Evolutionary conservation across 2,113 vertebrate genomes (phyloP).

Genomic region (Epinephelus fuscoguttatus): DNA sequence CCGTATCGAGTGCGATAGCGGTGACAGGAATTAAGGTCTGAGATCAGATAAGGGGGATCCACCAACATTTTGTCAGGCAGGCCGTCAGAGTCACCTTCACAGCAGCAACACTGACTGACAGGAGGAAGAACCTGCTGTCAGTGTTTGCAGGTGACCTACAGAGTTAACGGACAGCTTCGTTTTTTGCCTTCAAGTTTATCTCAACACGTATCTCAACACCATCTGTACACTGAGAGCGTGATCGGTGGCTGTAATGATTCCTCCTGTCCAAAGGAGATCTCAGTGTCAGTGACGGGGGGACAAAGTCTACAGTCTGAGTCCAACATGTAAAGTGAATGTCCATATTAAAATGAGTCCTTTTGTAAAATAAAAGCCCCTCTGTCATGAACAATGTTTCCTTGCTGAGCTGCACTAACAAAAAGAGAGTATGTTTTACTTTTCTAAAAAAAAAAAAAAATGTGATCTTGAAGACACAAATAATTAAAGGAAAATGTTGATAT

Average conservation of each 20-base stretch:
- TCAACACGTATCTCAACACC: neutral
- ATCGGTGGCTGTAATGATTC: neutral
- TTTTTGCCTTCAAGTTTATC: neutral
- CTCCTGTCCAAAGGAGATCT: neutral
- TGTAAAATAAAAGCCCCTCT: no score
- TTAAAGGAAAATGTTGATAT: no score
- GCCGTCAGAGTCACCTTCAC: constrained; percentile 40
- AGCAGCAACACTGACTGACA: neutral
- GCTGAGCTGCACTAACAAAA: no score
- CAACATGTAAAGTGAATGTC: no score
- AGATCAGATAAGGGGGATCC: constrained; percentile 18
- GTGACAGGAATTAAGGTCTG: constrained; percentile 1
- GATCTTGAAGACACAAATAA: no score
- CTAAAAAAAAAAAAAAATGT: no score
- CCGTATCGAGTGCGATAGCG: neutral
- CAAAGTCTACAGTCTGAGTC: no score
- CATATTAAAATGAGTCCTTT: no score
- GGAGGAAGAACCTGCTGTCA: neutral
- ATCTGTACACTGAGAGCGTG: neutral
- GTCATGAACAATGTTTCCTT: no score
- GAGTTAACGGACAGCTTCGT: neutral
- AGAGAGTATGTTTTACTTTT: no score
- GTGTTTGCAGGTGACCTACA: neutral
- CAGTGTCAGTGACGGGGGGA: no score
- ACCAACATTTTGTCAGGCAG: neutral